phyloP scores from a whole-genome alignment of 2,113 vertebrate genomes.

The Caracal caracal region DNA sequence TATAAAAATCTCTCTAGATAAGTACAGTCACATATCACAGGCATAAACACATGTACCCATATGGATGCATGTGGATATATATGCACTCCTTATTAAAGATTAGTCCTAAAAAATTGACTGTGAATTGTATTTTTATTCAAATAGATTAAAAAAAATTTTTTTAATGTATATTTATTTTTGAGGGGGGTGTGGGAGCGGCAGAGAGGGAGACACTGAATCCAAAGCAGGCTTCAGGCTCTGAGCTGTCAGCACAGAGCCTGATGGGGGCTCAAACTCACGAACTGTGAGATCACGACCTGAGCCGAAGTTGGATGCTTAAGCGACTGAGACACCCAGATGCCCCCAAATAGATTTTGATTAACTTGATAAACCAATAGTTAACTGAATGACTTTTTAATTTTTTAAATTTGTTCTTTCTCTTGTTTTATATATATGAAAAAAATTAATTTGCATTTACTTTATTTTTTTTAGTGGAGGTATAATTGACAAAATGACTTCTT shows the following conservation, averaged over 20 bases:
- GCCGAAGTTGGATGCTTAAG: no score
- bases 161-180: no score
- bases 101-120: neutral
- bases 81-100: neutral
- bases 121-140: slow-evolving; percentile 25
- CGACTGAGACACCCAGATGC: no score
- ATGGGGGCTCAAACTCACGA: no score
- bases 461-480: neutral
- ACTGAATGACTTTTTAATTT: neutral
- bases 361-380: slow-evolving; percentile 29
- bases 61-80: neutral
- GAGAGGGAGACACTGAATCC: no score
- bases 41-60: neutral
- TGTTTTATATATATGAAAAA: neutral
- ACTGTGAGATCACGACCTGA: no score
- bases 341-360: neutral
- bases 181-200: no score
- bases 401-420: neutral
- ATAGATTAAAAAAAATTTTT: neutral
- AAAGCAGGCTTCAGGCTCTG: no score
- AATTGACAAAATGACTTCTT: neutral
- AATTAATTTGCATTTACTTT: neutral
- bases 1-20: neutral
- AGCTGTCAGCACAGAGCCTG: no score
- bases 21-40: neutral